Evolutionary conservation across 2,888 invertebrate species (phyloP).

Genomic region (Amiota mariae): DNA sequence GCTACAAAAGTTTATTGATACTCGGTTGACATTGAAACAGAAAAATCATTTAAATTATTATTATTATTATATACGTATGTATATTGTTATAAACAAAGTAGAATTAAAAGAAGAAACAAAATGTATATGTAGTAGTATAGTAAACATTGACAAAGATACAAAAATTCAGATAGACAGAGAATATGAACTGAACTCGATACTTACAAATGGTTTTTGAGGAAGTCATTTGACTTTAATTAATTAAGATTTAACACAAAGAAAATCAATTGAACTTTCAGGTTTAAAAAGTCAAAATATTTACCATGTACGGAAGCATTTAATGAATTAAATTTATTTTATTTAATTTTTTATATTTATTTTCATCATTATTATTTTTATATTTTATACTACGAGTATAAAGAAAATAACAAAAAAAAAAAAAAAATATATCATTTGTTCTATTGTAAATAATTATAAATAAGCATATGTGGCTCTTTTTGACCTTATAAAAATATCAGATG

Average conservation of each 20-base stretch:
- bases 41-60: too few relatives aligned
- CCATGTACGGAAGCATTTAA: constrained; percentile 16
- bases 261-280: constrained; percentile 9
- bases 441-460: neutral
- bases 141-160: neutral
- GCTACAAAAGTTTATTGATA: constrained; percentile 21
- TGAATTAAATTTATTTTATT: neutral
- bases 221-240: constrained; percentile 16
- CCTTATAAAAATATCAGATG: constrained; percentile 24
- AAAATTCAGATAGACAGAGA: too few relatives aligned
- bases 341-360: neutral
- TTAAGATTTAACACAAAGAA: neutral
- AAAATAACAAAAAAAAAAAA: neutral
- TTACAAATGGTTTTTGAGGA: constrained; percentile 2
- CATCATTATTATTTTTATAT: neutral
- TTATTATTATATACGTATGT: too few relatives aligned
- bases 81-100: too few relatives aligned
- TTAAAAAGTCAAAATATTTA: constrained; percentile 7
- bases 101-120: too few relatives aligned
- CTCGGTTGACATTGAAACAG: constrained; percentile 23
- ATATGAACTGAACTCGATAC: neutral
- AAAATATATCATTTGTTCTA: neutral
- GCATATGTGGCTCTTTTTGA: constrained; percentile 8
- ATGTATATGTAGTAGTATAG: neutral
- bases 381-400: neutral